A percentile compares a stretch with the other conserved stretches of the same genome.
phyloP scores from a whole-genome alignment of 2,888 invertebrate genomes.

The Elegia similella region DNA sequence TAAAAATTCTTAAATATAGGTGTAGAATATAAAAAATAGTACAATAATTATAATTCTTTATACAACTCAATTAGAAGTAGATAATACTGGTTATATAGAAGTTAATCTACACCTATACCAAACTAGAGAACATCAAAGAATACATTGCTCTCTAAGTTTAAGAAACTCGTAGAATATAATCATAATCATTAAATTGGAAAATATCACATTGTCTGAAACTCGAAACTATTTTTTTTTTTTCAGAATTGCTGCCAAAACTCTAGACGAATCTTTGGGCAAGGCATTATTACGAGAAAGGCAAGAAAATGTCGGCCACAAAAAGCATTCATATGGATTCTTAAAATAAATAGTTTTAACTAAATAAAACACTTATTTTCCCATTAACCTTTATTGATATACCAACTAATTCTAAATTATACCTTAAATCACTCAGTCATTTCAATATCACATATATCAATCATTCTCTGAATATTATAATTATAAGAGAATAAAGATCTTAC shows the following conservation, averaged over 20 bases:
- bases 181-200: too few species aligned
- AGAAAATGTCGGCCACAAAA: constrained; percentile 58
- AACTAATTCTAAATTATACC: constrained; percentile 8
- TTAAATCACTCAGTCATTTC: constrained; percentile 33
- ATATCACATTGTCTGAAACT: too few species aligned
- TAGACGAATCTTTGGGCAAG: constrained; percentile 85
- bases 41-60: too few species aligned
- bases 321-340: constrained; percentile 79
- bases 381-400: constrained; percentile 42
- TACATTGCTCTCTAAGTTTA: too few species aligned
- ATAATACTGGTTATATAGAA: too few species aligned
- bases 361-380: constrained; percentile 27
- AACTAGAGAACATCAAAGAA: too few species aligned
- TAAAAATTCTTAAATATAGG: too few species aligned
- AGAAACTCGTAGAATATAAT: too few species aligned
- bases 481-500: constrained; percentile 3
- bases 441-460: constrained; percentile 37
- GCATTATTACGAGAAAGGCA: constrained; percentile 82
- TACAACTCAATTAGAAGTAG: too few species aligned
- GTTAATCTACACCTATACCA: too few species aligned
- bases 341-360: constrained; percentile 53
- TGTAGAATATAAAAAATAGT: too few species aligned
- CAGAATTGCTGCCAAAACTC: constrained; percentile 81
- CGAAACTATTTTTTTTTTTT: constrained; percentile 29
- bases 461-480: constrained; percentile 19